Base-by-base conservation (phyloP, 2,888 invertebrate species). In the Micoletzkya japonica region DNA sequence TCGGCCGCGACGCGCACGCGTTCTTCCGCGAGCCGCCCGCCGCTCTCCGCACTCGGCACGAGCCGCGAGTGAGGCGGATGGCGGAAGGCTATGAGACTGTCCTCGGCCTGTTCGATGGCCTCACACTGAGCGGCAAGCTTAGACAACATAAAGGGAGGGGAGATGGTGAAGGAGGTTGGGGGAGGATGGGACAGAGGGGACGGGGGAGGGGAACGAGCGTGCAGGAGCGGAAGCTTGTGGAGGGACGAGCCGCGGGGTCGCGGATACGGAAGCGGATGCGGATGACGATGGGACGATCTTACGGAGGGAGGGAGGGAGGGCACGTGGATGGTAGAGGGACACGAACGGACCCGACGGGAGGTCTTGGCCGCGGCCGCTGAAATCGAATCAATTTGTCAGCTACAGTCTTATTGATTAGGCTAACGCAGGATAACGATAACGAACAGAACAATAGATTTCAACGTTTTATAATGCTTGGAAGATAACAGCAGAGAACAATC, bases 61-160 rank as follows among this genome's bases (percentile, higher is more conserved):
- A 75, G 56, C 61, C 75, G 73, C 61, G 73, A 64, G 17, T 52
- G 67, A 28, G 72, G 67, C 50, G 75, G 70, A 30, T 58, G 44
- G 39, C 70, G 54, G 32, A 60, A 34, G 1, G 60, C 39, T n/a
- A n/a, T n/a, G 63, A 72, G 71, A 57, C 70, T 10, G 4, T 68
- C 75, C 67, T 76, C 77, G 36, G 71, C 72, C 17, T 67, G 69
- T 28, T 81, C 78, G 69, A 76, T 71, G 67, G 77, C 72, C 44
- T 82, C 80, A 73, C 78, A 79, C 70, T 81, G 77, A 72, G 79
- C 79, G 50, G 82, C 82, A 37, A 82, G 73, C 66, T 81, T 82
- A 59, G 80, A 77, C 39, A 82, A 77, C 82, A 82, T 82, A 71
- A 81, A 82, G 6, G 82, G 82, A 30, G 76, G 72, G 30, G 78